Evolutionary conservation across 2,888 invertebrate genomes (phyloP), one percentile per base, ranked within the genome.

Genomic region (Cantharis rustica): DNA sequence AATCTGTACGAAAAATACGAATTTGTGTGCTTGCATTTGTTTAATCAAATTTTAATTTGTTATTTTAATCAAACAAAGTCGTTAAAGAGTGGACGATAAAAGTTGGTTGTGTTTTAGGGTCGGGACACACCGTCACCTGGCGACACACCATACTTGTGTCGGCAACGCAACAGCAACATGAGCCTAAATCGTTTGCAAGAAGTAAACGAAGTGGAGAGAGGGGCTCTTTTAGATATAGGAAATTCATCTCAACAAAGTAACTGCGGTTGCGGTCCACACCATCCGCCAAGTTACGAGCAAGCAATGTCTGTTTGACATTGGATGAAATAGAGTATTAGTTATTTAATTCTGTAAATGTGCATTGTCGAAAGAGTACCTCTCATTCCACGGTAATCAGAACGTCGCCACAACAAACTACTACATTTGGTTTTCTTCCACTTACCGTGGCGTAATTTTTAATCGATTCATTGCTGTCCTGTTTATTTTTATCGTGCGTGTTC

Each of bases 121-220:
- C 89, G 91, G 80, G 91, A 91, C 78, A 90, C 94, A 73, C 94
- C 95, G 15, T 95, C 95, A 7, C 95, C 95, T 11, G 92, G 92
- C 71, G 93, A 93, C 82, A 95, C 95, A 16, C 95, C 95, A 61
- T 95, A 95, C 86, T 89, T 95, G 87, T 95, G 95, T 87, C 91
- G 96, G 75, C 96, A 96, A 86, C 90, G 96, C 76, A 94, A 91
- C 86, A 93, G 92, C 86, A 91, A 91, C 15, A 90, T 91, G 16
- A 90, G 92, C 77, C 88, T 88, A 10, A 88, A 81, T 68, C 83
- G 84, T 68, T 78, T 84, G n/a, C 86, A 87, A 75, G 89, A 89
- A 78, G 85, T 89, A 81, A 89, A 88, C 81, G 90, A 90, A 80
- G 88, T 90, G 88, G 90, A 90, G 82, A 87, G 89, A 74, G 90